A percentile compares a stretch with the other conserved stretches of the same genome.
phyloP scores from a whole-genome alignment of 2,113 vertebrate genomes.

The Sinocyclocheilus rhinocerous region DNA sequence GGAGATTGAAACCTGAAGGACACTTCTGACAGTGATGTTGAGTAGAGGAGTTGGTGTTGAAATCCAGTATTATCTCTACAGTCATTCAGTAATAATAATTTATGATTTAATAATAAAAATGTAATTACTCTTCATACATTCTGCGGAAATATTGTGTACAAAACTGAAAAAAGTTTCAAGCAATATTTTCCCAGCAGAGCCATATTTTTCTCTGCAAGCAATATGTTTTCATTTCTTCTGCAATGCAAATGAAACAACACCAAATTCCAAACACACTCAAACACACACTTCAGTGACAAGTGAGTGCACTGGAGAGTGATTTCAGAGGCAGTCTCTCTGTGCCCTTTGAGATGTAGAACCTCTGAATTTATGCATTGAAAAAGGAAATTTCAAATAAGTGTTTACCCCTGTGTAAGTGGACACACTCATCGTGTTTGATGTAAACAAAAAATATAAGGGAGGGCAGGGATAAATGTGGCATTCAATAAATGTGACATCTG shows the following conservation, averaged over 20 bases:
- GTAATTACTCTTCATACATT: neutral
- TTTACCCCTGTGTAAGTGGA: neutral
- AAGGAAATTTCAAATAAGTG: neutral
- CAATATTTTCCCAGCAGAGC: neutral
- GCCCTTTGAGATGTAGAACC: neutral
- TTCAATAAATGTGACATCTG: neutral
- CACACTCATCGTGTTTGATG: neutral
- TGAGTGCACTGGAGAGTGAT: constrained; percentile 6
- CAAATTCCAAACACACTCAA: neutral
- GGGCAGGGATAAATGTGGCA: neutral
- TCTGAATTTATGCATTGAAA: neutral
- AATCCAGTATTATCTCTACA: neutral
- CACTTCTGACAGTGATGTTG: neutral
- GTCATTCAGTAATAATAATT: neutral
- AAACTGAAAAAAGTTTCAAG: neutral
- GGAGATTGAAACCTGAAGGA: neutral
- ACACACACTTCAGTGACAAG: constrained; percentile 12
- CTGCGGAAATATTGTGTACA: neutral
- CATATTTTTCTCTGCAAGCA: neutral
- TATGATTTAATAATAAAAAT: neutral
- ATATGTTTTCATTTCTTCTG: neutral
- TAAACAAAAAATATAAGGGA: neutral
- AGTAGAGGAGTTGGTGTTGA: neutral
- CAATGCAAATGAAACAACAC: constrained; percentile 3
- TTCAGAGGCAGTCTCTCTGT: neutral